Evolutionary conservation across 2,888 invertebrate species (phyloP).

Genomic region (Octodonta nipae): DNA sequence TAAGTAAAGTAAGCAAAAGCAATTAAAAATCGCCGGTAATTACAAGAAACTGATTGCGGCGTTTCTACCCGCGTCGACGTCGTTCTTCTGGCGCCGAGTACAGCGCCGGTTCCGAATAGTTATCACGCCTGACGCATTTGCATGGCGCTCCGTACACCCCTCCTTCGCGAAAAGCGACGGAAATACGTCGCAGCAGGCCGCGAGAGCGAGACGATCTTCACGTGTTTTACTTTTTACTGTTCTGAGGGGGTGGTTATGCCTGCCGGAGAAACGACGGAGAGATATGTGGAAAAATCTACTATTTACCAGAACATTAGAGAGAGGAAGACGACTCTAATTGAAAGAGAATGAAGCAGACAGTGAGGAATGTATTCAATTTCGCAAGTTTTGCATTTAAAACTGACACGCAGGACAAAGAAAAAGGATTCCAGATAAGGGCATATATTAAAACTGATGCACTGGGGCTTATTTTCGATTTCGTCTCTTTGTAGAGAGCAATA

Average conservation of each 20-base stretch:
- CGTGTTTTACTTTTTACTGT: constrained; percentile 32
- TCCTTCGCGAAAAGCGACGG: constrained; percentile 24
- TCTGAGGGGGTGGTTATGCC: constrained; percentile 15
- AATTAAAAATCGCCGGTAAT: constrained; percentile 30
- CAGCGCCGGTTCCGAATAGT: constrained; percentile 35
- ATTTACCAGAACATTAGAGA: constrained; percentile 27
- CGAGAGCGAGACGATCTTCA: constrained; percentile 20
- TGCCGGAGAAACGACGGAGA: constrained; percentile 13
- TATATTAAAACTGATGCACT: constrained; percentile 12
- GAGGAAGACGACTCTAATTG: constrained; percentile 24
- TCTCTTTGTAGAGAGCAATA: no score
- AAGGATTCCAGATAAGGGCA: constrained; percentile 10
- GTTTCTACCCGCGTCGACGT: constrained; percentile 34
- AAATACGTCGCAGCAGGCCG: constrained; percentile 21
- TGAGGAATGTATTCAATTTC: constrained; percentile 24
- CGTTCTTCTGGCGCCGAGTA: constrained; percentile 35
- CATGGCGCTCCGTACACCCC: constrained; percentile 33
- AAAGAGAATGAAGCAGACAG: constrained; percentile 19
- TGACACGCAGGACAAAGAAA: constrained; percentile 18
- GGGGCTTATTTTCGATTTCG: constrained; percentile 10
- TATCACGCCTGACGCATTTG: constrained; percentile 38
- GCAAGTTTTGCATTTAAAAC: constrained; percentile 19
- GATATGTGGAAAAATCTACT: constrained; percentile 26
- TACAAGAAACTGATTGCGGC: constrained; percentile 35
- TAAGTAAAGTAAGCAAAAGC: constrained; percentile 27